Base-by-base conservation (phyloP, 2,797 vertebrate genomes). In the Trachops cirrhosus region DNA sequence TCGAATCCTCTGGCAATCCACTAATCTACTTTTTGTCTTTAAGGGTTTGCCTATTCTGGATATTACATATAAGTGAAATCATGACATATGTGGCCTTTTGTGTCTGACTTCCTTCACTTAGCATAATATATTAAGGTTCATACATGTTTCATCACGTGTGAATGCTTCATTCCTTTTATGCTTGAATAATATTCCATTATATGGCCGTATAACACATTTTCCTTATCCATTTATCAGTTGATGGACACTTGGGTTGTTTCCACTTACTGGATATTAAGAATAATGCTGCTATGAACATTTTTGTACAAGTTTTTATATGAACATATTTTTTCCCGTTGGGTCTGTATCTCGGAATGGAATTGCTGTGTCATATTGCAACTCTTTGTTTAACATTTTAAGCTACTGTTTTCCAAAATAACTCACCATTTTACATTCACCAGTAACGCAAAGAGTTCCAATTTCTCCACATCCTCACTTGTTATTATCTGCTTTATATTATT, bases 141-240 rank as follows among this genome's bases (percentile, higher is more conserved):
- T 80, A 10, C 7, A 59, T 59, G 29, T 73, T 73, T 73, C 4
- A 24, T 11, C 89, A 57, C 59, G 8, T 89, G 26, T 82, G 26
- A 37, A 7, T 78, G 78, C 34, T 86, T 94, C 54, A 73, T 95
- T 82, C 50, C 62, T 86, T 94, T 85, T 87, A 50, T 95, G 44
- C 5, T 68, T n/a, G 2, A 89, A 52, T 86, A 79, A 37, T 50
- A 86, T 44, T 71, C 21, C 32, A 10, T 44, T 62, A 0, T 86
- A 52, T 83, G 32, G 15, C 57, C 57, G 32, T 64, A 71, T 86
- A 57, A 39, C 26, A 74, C 14, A 57, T 74, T 86, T 95, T 57
- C 37, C 80, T 86, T 80, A 79, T 67, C 26, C 21, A 48, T 85
- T 85, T 62, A 89, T 79, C 46, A 46, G 5, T 39, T 89, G 67